These are phyloP conservation scores for Telmatherina bonti DNA, from an alignment of 2,797 vertebrate species.

Conservation along the genomic window DNA sequence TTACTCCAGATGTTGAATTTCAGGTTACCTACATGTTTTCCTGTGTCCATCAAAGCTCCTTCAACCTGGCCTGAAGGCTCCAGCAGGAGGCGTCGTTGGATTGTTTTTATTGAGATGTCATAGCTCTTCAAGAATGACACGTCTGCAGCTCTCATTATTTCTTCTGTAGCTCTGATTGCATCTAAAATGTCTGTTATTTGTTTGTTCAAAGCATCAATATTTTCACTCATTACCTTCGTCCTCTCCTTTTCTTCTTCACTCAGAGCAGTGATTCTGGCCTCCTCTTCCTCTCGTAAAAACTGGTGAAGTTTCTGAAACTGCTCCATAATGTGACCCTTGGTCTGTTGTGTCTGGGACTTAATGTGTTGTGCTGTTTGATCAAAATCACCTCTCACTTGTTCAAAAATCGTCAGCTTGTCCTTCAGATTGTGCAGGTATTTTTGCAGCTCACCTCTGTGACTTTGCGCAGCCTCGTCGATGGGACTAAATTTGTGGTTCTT, in stretches of 20 bases:
- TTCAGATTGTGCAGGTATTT: background rate
- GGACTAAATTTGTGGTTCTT: constrained; percentile 11
- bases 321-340: constrained; percentile 22
- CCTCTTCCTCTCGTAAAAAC: constrained; percentile 28
- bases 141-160: constrained; percentile 14
- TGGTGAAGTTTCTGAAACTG: constrained; percentile 11
- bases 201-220: constrained; percentile 15
- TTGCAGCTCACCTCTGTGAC: background rate
- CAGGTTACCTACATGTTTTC: constrained; percentile 7
- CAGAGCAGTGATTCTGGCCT: constrained; percentile 14
- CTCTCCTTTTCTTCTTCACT: constrained; percentile 13
- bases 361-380: constrained; percentile 10
- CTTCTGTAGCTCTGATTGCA: constrained; percentile 17
- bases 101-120: background rate
- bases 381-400: background rate
- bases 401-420: constrained; percentile 5
- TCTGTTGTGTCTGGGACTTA: background rate
- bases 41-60: constrained; percentile 1
- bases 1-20: too few species aligned
- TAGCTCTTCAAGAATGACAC: constrained; percentile 22
- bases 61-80: too few species aligned
- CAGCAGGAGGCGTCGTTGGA: too few species aligned
- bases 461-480: background rate
- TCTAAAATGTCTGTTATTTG: background rate
- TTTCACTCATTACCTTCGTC: constrained; percentile 18